Evolutionary conservation across 2,797 vertebrate species (phyloP).

Genomic region (Syngnathus acus): DNA sequence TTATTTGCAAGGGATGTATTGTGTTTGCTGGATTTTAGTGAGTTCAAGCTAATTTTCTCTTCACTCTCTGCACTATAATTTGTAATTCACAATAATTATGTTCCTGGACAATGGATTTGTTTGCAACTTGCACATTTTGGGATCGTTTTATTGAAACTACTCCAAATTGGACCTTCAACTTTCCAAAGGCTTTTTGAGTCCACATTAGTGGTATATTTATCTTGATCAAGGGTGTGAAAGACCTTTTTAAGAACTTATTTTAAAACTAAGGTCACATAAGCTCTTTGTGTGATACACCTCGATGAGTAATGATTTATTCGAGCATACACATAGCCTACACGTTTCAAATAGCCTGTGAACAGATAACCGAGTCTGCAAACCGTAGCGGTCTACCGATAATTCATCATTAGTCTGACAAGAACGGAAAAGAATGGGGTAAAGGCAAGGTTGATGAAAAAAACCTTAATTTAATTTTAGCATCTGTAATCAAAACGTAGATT

Average conservation of each 20-base stretch:
- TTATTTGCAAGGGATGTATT: background rate
- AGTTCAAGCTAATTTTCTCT: background rate
- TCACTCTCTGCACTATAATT: background rate
- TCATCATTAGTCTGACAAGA: slow-evolving; percentile 56
- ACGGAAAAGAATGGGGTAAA: slow-evolving; percentile 8
- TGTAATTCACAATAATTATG: background rate
- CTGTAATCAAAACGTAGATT: background rate
- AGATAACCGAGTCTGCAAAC: slow-evolving; percentile 57
- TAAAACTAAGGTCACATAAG: slow-evolving; percentile 26
- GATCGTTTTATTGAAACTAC: background rate
- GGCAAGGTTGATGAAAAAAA: slow-evolving; percentile 20
- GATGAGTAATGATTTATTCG: slow-evolving; percentile 71
- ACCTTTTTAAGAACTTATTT: slow-evolving; percentile 3
- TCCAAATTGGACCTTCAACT: background rate
- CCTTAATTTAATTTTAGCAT: background rate
- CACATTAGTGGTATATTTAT: slow-evolving; percentile 6
- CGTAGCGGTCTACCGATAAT: slow-evolving; percentile 43
- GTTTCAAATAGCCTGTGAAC: slow-evolving; percentile 50
- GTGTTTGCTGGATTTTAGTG: background rate
- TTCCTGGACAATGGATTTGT: background rate
- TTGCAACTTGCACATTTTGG: background rate
- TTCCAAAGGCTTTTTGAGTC: background rate
- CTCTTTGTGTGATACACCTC: slow-evolving; percentile 37
- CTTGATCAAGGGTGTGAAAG: background rate
- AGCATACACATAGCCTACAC: slow-evolving; percentile 46